These are phyloP conservation scores for Melitaea cinxia DNA, from an alignment of 1,140 invertebrate genomes.

Conservation along the genomic window DNA sequence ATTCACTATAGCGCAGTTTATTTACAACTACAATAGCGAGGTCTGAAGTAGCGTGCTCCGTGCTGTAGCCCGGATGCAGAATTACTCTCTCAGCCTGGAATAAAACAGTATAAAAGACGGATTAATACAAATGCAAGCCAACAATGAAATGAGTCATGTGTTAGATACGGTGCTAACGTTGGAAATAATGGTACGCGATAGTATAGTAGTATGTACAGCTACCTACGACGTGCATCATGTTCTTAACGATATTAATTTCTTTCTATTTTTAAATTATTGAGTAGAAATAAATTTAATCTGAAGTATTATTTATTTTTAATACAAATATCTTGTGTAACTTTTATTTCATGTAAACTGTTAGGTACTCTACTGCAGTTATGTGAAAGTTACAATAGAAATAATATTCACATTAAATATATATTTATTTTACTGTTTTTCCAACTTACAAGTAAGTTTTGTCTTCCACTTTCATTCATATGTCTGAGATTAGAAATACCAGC, in stretches of 20 bases:
- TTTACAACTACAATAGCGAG: slow-evolving; percentile 71
- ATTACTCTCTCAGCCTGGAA: slow-evolving; percentile 68
- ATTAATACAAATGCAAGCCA: slow-evolving; percentile 26
- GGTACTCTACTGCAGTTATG: too few species aligned
- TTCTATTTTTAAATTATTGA: too few species aligned
- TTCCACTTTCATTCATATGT: slow-evolving; percentile 45
- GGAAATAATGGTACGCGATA: not conserved
- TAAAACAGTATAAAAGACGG: slow-evolving; percentile 30
- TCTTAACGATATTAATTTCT: too few species aligned
- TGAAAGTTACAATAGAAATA: too few species aligned
- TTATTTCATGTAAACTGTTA: too few species aligned
- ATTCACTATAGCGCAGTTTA: slow-evolving; percentile 60
- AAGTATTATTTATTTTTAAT: too few species aligned
- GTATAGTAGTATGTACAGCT: too few species aligned
- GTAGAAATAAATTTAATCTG: too few species aligned
- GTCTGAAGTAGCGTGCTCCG: slow-evolving; percentile 57
- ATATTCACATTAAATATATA: not conserved
- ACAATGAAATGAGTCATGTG: slow-evolving; percentile 19
- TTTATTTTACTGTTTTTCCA: not conserved
- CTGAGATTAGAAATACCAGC: slow-evolving; percentile 57
- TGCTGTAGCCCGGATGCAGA: slow-evolving; percentile 64
- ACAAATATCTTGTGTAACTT: too few species aligned
- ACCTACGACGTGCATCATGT: too few species aligned
- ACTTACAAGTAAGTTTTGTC: slow-evolving; percentile 51
- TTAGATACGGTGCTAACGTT: slow-evolving; percentile 7